These are phyloP conservation scores for Zhuqinia jingwanae DNA, from an alignment of 2,888 invertebrate species.

Conservation along the genomic window DNA sequence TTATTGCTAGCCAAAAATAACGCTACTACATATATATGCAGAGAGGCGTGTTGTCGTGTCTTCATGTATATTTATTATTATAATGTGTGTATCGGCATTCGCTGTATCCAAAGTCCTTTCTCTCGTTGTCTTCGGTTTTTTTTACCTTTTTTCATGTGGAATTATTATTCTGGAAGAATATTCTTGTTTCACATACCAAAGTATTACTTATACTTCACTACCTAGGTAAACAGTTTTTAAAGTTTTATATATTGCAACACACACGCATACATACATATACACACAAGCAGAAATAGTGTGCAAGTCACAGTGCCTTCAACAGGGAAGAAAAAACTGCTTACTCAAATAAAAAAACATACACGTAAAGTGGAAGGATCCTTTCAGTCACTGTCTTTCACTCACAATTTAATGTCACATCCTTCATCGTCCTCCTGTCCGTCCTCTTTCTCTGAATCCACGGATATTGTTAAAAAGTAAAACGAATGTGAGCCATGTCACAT, in stretches of 20 bases:
- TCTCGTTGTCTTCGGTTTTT: not conserved
- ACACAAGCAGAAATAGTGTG: too few relatives aligned
- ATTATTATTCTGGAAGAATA: not conserved
- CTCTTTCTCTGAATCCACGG: not conserved
- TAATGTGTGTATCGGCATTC: too few relatives aligned
- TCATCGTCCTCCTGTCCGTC: constrained; percentile 6
- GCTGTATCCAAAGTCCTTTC: not conserved
- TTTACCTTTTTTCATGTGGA: not conserved
- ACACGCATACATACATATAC: not conserved
- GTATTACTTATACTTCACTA: not conserved
- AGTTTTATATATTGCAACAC: not conserved
- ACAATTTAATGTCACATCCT: constrained; percentile 49
- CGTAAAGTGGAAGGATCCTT: constrained; percentile 37
- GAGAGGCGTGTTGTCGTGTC: too few relatives aligned
- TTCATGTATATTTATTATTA: too few relatives aligned
- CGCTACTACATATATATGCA: not conserved
- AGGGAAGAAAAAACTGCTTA: constrained; percentile 19
- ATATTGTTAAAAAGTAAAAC: not conserved
- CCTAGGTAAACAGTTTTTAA: too few relatives aligned
- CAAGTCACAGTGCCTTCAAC: not conserved
- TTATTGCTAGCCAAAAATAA: not conserved
- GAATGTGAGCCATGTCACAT: constrained; percentile 34
- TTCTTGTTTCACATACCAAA: not conserved
- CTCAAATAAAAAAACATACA: constrained; percentile 26
- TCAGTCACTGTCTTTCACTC: constrained; percentile 45